Base-by-base conservation (phyloP, 1,140 invertebrate genomes). In the Caerostris darwini region DNA sequence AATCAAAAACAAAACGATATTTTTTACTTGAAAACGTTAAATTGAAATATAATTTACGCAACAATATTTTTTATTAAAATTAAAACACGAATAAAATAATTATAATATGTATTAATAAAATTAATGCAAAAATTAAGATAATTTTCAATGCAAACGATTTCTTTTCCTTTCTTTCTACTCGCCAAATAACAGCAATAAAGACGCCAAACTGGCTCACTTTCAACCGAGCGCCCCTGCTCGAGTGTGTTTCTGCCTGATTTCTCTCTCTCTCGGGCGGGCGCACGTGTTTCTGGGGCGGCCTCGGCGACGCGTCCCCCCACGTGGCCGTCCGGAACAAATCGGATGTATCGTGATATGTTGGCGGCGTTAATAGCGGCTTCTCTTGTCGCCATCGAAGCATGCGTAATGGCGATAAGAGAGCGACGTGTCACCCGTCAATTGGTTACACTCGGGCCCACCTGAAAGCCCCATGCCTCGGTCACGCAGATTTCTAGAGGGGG, bases 321-420 rank as follows among this genome's bases (percentile, higher is more conserved):
- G 56, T 58, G 56, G 12, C 54, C 83, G 7, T 34, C 83, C 83
- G 54, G 83, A 85, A 85, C 83, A 58, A 85, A 85, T 85, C 83
- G 83, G 83, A 59, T 77, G 58, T 85, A 85, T 85, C 57, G 17
- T 50, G 19, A 50, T 77, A 12, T 34, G 71, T 50, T 34, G 19
- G 19, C 71, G 19, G 8, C 50, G 5, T 77, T 77, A 77, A 77
- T 77, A 77, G 71, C 71, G 34, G 71, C 71, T 17, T 67, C 61
- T 67, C 61, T 67, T 67, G 61, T 82, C 34, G 54, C n/a, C 77
- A 56, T 17, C 56, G 57, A 85, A 85, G 83, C 83, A 59, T 85
- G 83, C 57, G 17, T 85, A 85, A 85, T 85, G 17, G 83, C 56
- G 83, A 85, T 85, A 85, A 85, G 83, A 54, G 83, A n/a, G 54